These are phyloP conservation scores for Spodoptera picta DNA, from an alignment of 2,888 invertebrate species.

Conservation along the genomic window DNA sequence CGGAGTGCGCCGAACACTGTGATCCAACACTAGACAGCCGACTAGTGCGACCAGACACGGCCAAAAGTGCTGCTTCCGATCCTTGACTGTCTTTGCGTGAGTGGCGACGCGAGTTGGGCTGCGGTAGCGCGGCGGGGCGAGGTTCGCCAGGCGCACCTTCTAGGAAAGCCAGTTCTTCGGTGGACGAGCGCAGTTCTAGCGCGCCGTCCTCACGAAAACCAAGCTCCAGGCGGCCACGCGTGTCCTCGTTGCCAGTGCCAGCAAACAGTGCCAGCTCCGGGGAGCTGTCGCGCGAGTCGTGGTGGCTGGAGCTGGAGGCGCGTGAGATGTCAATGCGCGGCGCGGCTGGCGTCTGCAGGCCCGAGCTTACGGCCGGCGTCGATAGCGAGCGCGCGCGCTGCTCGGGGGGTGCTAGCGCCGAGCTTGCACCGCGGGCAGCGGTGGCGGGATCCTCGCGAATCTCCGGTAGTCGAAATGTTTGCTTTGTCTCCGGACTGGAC, in stretches of 20 bases:
- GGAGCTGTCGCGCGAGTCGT: conserved; percentile 95
- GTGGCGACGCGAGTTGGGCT: conserved; percentile 79
- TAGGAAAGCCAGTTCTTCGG: conserved; percentile 95
- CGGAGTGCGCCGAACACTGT: conserved; percentile 91
- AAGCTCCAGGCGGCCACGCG: conserved; percentile 76
- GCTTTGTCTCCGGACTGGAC: conserved; percentile 90
- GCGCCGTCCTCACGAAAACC: conserved; percentile 93
- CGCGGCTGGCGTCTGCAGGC: conserved; percentile 90
- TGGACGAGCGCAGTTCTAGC: conserved; percentile 95
- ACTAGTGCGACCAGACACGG: conserved; percentile 93
- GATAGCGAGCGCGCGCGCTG: conserved; percentile 82
- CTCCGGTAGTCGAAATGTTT: conserved; percentile 84
- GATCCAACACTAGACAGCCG: conserved; percentile 93
- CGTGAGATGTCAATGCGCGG: conserved; percentile 96
- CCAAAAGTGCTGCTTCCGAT: conserved; percentile 93
- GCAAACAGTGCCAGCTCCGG: conserved; percentile 95
- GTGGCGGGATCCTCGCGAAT: conserved; percentile 79
- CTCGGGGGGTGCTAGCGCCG: conserved; percentile 70
- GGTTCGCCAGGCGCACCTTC: conserved; percentile 84
- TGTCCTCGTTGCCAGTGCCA: conserved; percentile 73
- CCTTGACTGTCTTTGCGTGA: conserved; percentile 93
- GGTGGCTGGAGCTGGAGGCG: conserved; percentile 96
- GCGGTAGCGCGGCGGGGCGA: conserved; percentile 52
- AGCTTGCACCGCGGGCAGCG: conserved; percentile 57
- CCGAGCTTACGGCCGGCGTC: conserved; percentile 70